Conservation (phyloP, 2,888 invertebrate genomes). For the Drosophila picticornis region DNA sequence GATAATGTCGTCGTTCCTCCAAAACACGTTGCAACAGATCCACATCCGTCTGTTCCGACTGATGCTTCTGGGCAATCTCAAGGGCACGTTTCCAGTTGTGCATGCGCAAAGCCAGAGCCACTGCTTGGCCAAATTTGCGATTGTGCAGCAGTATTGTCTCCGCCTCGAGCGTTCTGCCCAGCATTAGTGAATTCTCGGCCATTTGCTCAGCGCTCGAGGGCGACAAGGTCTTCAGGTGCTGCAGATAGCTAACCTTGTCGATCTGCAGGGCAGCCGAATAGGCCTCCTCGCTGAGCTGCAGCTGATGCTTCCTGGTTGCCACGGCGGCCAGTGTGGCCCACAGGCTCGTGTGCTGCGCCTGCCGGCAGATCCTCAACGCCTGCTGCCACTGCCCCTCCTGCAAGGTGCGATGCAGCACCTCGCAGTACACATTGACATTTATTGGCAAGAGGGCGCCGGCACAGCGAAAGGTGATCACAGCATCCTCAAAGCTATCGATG, state of each 20-base stretch:
- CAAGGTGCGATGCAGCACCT: conserved; percentile 89
- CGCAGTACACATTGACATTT: conserved; percentile 84
- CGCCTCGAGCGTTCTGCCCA: conserved; percentile 84
- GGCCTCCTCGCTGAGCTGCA: conserved; percentile 96
- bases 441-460: conserved; percentile 92
- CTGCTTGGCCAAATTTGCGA: conserved; percentile 82
- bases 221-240: conserved; percentile 90
- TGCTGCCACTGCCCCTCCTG: conserved; percentile 93
- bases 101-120: conserved; percentile 83
- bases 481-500: conserved; percentile 93
- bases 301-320: conserved; percentile 93
- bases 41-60: conserved; percentile 45
- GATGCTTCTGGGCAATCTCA: conserved; percentile 83
- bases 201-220: conserved; percentile 84
- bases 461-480: conserved; percentile 93
- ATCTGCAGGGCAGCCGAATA: conserved; percentile 95
- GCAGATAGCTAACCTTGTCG: conserved; percentile 94
- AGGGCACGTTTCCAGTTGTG: conserved; percentile 84
- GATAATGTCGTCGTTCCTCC: conserved; percentile 80
- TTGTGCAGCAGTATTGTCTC: conserved; percentile 85
- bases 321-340: conserved; percentile 98
- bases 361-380: conserved; percentile 91
- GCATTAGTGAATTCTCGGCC: conserved; percentile 85
- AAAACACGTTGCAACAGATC: conserved; percentile 76
- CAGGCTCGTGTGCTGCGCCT: conserved; percentile 87